These are phyloP conservation scores for Urocynchramus pylzowi DNA, from an alignment of 2,113 vertebrate species.

Conservation along the genomic window DNA sequence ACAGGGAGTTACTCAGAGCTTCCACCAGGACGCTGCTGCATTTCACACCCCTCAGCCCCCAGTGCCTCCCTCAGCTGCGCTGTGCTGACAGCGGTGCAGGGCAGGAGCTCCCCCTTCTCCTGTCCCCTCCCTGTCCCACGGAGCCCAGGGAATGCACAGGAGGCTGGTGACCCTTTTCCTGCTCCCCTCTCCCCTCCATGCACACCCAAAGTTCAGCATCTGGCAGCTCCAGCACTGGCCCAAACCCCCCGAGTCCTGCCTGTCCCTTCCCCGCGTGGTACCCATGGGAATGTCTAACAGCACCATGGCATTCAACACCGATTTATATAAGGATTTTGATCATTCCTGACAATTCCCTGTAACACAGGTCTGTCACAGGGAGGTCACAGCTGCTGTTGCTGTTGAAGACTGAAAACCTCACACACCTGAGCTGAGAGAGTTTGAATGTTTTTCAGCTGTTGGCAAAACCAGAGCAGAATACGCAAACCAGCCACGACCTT, in stretches of 20 bases:
- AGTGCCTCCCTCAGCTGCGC: background rate
- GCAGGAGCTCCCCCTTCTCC: background rate
- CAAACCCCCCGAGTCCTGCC: accelerated
- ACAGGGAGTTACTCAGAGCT: conserved; percentile 3
- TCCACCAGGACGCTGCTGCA: accelerated
- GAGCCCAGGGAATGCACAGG: background rate
- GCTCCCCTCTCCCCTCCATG: background rate
- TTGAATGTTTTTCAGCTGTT: background rate
- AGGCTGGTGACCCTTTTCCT: background rate
- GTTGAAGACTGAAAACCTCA: background rate
- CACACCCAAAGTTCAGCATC: accelerated
- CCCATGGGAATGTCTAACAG: conserved; percentile 20
- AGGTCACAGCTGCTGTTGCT: conserved; percentile 52
- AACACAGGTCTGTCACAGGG: background rate
- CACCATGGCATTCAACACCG: accelerated
- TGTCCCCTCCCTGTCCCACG: background rate
- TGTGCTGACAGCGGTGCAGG: background rate
- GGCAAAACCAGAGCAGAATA: background rate
- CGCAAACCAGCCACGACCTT: background rate
- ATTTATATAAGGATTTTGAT: background rate
- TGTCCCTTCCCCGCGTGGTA: background rate
- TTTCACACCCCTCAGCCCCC: background rate
- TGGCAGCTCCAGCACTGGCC: background rate
- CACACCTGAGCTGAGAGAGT: background rate
- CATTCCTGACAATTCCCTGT: background rate